Base-by-base conservation (phyloP, 2,797 vertebrate genomes). In the Fistularia commersonii region DNA sequence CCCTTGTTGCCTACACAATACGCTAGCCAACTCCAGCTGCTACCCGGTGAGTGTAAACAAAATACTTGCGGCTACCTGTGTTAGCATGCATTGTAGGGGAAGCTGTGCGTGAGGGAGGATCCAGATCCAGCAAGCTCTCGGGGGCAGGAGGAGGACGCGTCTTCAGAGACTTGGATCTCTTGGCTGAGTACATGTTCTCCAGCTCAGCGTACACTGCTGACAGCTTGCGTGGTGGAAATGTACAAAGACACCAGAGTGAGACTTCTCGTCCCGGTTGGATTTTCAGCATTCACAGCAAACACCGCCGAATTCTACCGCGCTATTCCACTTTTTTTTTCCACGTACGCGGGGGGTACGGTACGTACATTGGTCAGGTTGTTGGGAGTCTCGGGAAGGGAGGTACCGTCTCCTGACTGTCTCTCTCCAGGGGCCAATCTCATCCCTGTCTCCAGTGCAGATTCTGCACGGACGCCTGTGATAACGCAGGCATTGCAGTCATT, bases 301-400 rank as follows among this genome's bases (percentile, higher is more conserved):
- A 12, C 45, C n/a, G n/a, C 12, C 43, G 13, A 51, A 9, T 15
- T 9, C 23, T 45, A 33, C 6, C 23, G 6, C 58, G 12, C 46
- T 33, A 51, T 56, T 36, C 7, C 8, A 40, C 7, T 40, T 8
- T 37, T 1, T 12, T 35, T 43, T 48, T 12, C 32, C 3, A 33
- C 45, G 32, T 45, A 51, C 34, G 13, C 6, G 6, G 61, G 41
- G n/a, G n/a, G n/a, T n/a, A 9, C 6, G 41, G 41, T 63, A 62
- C 92, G 37, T 84, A 98, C 97, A 88, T 98, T 98, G 81, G 95
- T 94, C 57, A 97, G 94, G 81, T 98, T 98, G 65, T 98, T 98
- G 49, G 96, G 96, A 0, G 94, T 97, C 88, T 99, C 97, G 0
- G 97, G 97, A 40, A 99, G 92, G 55, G 97, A 99, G 0, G 96